phyloP scores from a whole-genome alignment of 1,140 invertebrate genomes.

The Tetramorium simillimum region DNA sequence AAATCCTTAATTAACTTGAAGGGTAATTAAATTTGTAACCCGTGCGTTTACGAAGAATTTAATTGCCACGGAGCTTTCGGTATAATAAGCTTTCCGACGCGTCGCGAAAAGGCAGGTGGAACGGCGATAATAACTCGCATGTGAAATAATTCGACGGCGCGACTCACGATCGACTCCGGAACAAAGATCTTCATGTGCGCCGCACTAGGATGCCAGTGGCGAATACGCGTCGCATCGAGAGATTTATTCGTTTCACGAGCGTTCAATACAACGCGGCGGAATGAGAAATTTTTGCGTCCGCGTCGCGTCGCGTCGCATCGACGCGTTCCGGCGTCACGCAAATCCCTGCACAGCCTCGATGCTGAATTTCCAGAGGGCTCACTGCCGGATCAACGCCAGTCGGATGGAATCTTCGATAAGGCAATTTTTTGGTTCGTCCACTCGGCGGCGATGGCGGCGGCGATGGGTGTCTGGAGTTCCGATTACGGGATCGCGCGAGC shows the following conservation, averaged over 20 bases:
- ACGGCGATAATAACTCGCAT: slow-evolving; percentile 25
- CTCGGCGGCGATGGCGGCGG: slow-evolving; percentile 1
- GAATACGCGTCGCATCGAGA: slow-evolving; percentile 28
- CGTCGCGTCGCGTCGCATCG: slow-evolving; percentile 24
- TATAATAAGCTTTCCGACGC: not conserved
- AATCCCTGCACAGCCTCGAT: slow-evolving; percentile 37
- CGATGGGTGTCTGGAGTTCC: slow-evolving; percentile 44
- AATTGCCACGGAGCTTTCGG: slow-evolving; percentile 2
- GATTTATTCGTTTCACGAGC: slow-evolving; percentile 57
- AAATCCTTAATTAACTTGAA: slow-evolving; percentile 25
- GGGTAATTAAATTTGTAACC: slow-evolving; percentile 30
- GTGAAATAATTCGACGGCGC: slow-evolving; percentile 37
- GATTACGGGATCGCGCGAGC: slow-evolving; percentile 26
- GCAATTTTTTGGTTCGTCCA: slow-evolving; percentile 47
- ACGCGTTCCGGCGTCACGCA: slow-evolving; percentile 57
- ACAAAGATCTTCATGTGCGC: slow-evolving; percentile 35
- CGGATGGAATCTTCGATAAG: slow-evolving; percentile 54
- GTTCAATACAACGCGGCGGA: slow-evolving; percentile 50
- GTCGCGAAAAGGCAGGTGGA: not conserved
- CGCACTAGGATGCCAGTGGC: not conserved
- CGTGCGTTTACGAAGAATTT: slow-evolving; percentile 14
- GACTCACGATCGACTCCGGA: slow-evolving; percentile 20
- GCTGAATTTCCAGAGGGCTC: slow-evolving; percentile 54
- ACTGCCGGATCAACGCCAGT: slow-evolving; percentile 57
- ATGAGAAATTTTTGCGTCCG: slow-evolving; percentile 57